phyloP scores from a whole-genome alignment of 2,113 vertebrate genomes.

The Sisor rabdophorus region DNA sequence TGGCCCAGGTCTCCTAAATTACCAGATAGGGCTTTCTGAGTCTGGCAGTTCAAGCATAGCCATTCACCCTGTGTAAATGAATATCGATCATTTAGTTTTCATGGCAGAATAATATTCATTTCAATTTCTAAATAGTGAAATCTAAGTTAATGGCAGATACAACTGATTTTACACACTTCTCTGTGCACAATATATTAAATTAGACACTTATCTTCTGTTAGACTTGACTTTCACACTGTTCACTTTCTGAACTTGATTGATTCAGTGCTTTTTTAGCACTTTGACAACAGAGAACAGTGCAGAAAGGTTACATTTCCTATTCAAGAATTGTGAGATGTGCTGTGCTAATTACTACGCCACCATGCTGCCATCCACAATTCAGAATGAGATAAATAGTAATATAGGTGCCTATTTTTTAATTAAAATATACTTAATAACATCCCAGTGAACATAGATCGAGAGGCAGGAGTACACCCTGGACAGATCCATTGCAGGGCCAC shows the following conservation, averaged over 20 bases:
- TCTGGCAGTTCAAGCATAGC: conserved; percentile 96
- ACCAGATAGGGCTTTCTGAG: conserved; percentile 83
- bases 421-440: background rate
- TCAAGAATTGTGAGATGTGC: too few relatives aligned
- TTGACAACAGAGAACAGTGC: background rate
- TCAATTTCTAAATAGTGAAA: background rate
- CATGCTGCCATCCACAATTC: too few relatives aligned
- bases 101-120: background rate
- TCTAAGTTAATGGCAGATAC: background rate
- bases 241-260: conserved; percentile 16
- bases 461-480: too few relatives aligned
- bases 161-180: background rate
- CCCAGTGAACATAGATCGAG: too few relatives aligned
- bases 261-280: conserved; percentile 2
- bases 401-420: too few relatives aligned
- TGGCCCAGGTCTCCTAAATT: conserved; percentile 79
- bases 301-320: background rate
- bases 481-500: too few relatives aligned
- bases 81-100: conserved; percentile 36
- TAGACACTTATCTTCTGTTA: too few relatives aligned
- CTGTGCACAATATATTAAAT: background rate
- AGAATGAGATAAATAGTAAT: too few relatives aligned
- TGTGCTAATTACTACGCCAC: too few relatives aligned
- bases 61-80: conserved; percentile 81
- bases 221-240: background rate